Base-by-base conservation (phyloP, 2,113 vertebrate genomes). In the Ptilonorhynchus violaceus region DNA sequence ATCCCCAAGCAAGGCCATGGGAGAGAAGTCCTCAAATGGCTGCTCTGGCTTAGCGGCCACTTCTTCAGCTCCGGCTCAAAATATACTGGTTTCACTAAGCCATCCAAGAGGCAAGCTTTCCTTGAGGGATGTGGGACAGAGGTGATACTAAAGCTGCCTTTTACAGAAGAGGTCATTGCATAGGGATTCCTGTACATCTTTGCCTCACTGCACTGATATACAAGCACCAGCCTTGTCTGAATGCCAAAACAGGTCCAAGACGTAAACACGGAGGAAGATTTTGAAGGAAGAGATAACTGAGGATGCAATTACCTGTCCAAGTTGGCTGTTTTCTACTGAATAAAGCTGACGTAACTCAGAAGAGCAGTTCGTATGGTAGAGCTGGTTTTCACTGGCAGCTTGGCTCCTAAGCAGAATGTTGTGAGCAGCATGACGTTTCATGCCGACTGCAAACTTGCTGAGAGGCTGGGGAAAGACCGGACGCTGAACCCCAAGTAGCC, bases 361-460 rank as follows among this genome's bases (percentile, higher is more conserved):
- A 35, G 44, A 76, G 58, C 0, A 0, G 20, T 75, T 88, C 1
- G 0, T 75, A 50, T 3, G 13, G 30, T 22, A 66, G 49, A 56
- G n/a, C n/a, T 47, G 46, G 9, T 58, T 85, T 80, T 50, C 42
- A 11, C 37, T 37, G 78, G 15, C 55, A 77, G 46, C 68, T 67
- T 59, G 85, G 50, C 50, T 72, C 9, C 73, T 42, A 33, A 33
- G 18, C 0, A 1, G n/a, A 52, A 10, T 37, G 53, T 35, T 67
- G n/a, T 49, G 53, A 90, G 42, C 70, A 37, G 49, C 1, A 1
- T 41, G 81, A 33, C 0, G 1, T 63, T 81, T 72, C 74, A 8
- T 24, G 56, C 62, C 80, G 74, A 17, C 52, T 52, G 64, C 68
- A 73, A 13, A 41, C 37, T 83, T 3, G 1, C 78, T 21, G 66